A percentile compares a stretch with the other conserved stretches of the same genome.
Evolutionary conservation across 2,888 invertebrate species (phyloP).

Genomic region (Acleris holmiana): DNA sequence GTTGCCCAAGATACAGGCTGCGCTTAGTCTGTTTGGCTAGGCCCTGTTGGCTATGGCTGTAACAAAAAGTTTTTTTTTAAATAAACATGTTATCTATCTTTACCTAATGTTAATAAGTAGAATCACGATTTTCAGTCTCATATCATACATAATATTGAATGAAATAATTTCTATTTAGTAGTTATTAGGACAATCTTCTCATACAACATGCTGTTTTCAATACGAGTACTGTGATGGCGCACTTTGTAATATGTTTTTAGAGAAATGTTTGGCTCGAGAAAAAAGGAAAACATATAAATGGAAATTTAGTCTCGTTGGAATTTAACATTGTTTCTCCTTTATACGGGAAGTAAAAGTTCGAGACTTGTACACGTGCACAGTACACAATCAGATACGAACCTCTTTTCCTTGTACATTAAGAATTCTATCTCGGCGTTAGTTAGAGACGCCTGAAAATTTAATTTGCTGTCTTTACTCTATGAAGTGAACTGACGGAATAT

Average conservation of each 20-base stretch:
- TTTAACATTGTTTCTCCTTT: constrained; percentile 32
- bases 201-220: constrained; percentile 5
- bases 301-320: constrained; percentile 49
- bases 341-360: constrained; percentile 32
- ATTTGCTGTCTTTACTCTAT: neutral
- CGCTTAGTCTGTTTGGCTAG: no score
- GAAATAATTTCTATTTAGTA: neutral
- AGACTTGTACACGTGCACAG: constrained; percentile 17
- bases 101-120: no score
- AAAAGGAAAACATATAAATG: constrained; percentile 37
- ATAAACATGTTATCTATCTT: no score
- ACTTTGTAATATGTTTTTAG: constrained; percentile 57
- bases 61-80: no score
- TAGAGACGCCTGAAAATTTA: constrained; percentile 18
- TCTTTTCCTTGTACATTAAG: constrained; percentile 31
- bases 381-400: constrained; percentile 16
- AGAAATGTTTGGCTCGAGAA: constrained; percentile 30
- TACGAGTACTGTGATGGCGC: constrained; percentile 51
- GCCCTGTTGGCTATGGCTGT: no score
- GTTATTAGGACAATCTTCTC: neutral
- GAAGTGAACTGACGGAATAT: constrained; percentile 6
- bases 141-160: no score
- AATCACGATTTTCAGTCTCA: no score
- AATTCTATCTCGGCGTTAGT: constrained; percentile 29
- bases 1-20: no score